Evolutionary conservation across 2,113 vertebrate species (phyloP).

Genomic region (Coptodon bakossiorum): DNA sequence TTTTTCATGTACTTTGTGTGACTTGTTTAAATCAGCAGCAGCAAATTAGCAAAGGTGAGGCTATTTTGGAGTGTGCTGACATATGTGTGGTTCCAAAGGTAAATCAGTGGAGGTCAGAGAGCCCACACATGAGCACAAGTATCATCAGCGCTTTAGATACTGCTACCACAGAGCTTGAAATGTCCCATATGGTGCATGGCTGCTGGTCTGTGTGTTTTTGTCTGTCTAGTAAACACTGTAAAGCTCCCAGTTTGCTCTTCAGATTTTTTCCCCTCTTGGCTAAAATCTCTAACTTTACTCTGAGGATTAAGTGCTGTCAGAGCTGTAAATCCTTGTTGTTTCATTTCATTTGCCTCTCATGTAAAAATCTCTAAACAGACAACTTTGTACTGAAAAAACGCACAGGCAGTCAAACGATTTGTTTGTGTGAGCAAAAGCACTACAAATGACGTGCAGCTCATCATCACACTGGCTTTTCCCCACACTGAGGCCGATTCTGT

Average conservation of each 20-base stretch:
- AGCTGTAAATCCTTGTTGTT: neutral
- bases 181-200: neutral
- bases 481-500: neutral
- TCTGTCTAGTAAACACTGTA: neutral
- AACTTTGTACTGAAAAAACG: neutral
- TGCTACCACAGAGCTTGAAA: neutral
- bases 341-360: neutral
- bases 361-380: neutral
- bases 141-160: neutral
- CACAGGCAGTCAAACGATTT: neutral
- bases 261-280: neutral
- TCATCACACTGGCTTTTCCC: neutral
- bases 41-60: neutral
- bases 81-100: neutral
- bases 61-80: conserved; percentile 41
- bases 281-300: neutral
- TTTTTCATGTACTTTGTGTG: neutral
- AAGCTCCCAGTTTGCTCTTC: neutral
- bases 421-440: neutral
- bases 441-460: neutral
- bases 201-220: neutral
- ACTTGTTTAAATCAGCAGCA: neutral
- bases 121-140: neutral
- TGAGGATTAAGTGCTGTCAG: neutral
- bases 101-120: conserved; percentile 19